phyloP scores from a whole-genome alignment of 2,113 vertebrate species.

The Psilopsiagon aurifrons region DNA sequence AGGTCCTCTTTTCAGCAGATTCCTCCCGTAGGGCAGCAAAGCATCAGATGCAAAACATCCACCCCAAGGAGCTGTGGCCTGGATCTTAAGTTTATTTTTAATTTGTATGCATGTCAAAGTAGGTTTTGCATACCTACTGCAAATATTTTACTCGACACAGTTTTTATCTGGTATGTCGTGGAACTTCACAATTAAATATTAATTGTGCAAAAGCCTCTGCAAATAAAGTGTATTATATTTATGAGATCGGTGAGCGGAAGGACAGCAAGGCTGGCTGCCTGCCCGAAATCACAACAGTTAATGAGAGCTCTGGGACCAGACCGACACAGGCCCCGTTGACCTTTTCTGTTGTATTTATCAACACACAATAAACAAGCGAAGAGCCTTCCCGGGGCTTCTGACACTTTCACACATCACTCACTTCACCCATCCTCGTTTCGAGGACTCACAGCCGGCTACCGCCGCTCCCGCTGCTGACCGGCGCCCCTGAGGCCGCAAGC shows the following conservation, averaged over 20 bases:
- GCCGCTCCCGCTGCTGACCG: background rate
- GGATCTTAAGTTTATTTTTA: background rate
- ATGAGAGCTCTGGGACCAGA: background rate
- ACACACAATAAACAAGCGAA: background rate
- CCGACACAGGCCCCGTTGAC: rapidly evolving
- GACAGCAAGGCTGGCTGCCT: background rate
- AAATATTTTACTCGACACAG: background rate
- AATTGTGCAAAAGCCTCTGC: background rate
- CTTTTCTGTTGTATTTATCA: rapidly evolving
- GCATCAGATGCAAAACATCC: background rate
- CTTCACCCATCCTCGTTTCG: background rate
- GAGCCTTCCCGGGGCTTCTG: background rate
- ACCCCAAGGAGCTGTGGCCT: background rate
- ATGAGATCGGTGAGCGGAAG: background rate
- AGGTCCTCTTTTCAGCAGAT: background rate
- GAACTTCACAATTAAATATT: background rate
- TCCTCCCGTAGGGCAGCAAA: background rate
- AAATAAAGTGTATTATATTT: background rate
- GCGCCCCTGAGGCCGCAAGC: rapidly evolving
- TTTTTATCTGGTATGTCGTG: background rate
- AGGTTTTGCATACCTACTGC: background rate
- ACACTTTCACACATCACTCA: rapidly evolving
- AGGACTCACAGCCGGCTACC: background rate
- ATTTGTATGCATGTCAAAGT: background rate
- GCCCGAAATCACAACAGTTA: background rate